Evolutionary conservation across 2,113 vertebrate genomes (phyloP).

Genomic region (Centropus unirufus): DNA sequence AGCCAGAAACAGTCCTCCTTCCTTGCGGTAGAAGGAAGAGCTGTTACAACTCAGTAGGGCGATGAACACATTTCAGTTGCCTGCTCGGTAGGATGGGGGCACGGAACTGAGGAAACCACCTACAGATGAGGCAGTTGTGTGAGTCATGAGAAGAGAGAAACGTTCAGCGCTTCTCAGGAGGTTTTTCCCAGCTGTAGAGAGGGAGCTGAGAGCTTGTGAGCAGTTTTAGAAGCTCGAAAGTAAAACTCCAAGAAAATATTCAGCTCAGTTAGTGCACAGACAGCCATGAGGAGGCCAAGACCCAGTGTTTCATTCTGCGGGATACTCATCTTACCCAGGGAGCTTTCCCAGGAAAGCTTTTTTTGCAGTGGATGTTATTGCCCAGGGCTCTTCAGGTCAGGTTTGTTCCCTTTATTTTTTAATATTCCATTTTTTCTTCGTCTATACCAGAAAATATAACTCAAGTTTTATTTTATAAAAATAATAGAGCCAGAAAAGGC

Average conservation of each 20-base stretch:
- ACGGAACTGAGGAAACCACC: conserved; percentile 59
- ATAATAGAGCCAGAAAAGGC: conserved; percentile 55
- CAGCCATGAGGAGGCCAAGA: not conserved
- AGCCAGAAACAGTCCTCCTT: not conserved
- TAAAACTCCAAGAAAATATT: not conserved
- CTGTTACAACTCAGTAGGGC: conserved; percentile 9
- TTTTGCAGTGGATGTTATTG: not conserved
- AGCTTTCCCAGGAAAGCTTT: not conserved
- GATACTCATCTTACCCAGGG: not conserved
- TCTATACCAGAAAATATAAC: conserved; percentile 37
- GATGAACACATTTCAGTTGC: not conserved
- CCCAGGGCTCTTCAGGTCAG: not conserved
- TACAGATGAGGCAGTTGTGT: conserved; percentile 34
- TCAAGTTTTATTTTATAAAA: conserved; percentile 43
- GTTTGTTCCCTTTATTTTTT: conserved; percentile 16
- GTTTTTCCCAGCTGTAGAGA: not conserved
- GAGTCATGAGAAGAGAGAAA: conserved; percentile 23
- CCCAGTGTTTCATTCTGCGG: not conserved
- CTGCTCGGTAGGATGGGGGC: conserved; percentile 1
- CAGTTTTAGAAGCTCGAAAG: not conserved
- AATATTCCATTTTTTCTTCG: conserved; percentile 22
- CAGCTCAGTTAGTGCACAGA: not conserved
- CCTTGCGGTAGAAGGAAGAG: not conserved
- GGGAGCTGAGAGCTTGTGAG: not conserved
- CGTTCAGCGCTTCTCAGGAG: conserved; percentile 13